phyloP scores from a whole-genome alignment of 2,888 invertebrate species.

The Leucophora obtusa region DNA sequence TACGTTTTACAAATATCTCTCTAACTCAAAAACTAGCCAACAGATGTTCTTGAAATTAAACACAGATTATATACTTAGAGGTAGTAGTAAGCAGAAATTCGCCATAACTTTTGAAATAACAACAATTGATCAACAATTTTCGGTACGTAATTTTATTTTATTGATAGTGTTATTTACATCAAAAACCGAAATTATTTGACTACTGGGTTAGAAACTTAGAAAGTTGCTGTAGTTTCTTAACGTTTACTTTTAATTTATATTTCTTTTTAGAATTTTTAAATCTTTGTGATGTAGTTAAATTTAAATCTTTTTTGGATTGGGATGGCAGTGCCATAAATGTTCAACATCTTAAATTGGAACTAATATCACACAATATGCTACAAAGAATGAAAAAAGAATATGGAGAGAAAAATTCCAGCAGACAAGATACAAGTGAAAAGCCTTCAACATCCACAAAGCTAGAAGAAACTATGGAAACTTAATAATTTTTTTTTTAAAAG shows the following conservation, averaged over 20 bases:
- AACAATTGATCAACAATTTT: too few species aligned
- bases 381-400: conserved; percentile 69
- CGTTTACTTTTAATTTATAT: not conserved
- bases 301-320: conserved; percentile 75
- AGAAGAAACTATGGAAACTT: conserved; percentile 66
- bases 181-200: too few species aligned
- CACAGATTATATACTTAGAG: too few species aligned
- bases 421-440: not conserved
- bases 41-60: too few species aligned
- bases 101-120: too few species aligned
- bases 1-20: too few species aligned
- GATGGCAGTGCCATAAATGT: conserved; percentile 78
- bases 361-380: conserved; percentile 74
- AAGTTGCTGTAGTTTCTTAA: too few species aligned
- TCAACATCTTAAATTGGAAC: conserved; percentile 77
- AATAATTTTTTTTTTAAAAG: conserved; percentile 23
- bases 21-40: too few species aligned
- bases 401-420: conserved; percentile 7
- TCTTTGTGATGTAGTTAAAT: conserved; percentile 73
- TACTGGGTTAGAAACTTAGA: too few species aligned
- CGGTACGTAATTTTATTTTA: too few species aligned
- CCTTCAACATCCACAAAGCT: not conserved
- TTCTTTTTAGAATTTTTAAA: conserved; percentile 72
- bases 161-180: too few species aligned
- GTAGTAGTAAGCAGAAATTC: too few species aligned